phyloP scores from a whole-genome alignment of 1,140 invertebrate species.

The Cydia amplana region DNA sequence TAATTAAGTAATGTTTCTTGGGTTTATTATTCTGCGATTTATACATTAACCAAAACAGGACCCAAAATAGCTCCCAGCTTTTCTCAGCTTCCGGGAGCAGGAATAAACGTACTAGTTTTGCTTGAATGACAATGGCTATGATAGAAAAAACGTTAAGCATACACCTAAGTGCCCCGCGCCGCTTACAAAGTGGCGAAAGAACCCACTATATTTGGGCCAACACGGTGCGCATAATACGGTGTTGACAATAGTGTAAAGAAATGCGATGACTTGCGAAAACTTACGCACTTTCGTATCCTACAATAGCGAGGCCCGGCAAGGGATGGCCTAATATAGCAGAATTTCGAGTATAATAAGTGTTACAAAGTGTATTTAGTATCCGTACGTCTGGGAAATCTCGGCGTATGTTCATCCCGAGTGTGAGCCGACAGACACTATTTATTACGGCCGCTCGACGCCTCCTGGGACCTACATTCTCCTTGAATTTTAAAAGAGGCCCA shows the following conservation, averaged over 20 bases:
- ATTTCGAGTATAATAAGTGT: neutral
- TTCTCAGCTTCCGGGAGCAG: no score
- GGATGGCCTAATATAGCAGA: neutral
- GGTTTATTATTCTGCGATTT: no score
- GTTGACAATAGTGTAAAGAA: neutral
- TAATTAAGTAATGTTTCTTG: no score
- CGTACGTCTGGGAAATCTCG: neutral
- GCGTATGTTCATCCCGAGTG: neutral
- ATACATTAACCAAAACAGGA: no score
- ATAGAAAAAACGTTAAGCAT: no score
- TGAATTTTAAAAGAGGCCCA: conserved; percentile 14
- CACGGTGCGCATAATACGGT: neutral
- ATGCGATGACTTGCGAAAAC: neutral
- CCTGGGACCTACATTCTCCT: neutral
- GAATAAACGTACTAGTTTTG: no score
- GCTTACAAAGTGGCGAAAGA: neutral
- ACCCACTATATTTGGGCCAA: neutral
- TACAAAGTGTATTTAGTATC: neutral
- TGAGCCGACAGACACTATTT: neutral
- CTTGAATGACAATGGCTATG: no score
- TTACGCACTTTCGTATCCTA: neutral
- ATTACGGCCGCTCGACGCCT: neutral
- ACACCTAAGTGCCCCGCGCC: neutral
- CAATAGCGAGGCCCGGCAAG: neutral
- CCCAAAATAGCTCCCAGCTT: no score